Evolutionary conservation across 1,140 invertebrate species (phyloP).

Genomic region (Nixonia krombeini): DNA sequence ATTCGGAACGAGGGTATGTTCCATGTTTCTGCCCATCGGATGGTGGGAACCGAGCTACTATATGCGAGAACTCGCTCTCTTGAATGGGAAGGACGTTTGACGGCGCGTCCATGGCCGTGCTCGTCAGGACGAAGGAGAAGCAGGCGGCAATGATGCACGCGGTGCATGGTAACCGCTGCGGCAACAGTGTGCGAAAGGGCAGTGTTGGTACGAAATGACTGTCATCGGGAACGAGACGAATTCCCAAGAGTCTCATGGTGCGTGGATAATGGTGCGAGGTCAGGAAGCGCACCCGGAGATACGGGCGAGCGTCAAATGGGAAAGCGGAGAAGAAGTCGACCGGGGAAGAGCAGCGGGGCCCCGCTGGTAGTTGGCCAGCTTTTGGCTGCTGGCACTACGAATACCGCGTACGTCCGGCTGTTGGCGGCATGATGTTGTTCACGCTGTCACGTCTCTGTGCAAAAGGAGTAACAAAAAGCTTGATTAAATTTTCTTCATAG

Average conservation of each 20-base stretch:
- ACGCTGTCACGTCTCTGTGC: constrained; percentile 53
- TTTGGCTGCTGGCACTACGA: constrained; percentile 57
- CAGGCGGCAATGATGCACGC: constrained; percentile 39
- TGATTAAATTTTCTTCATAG: too few species aligned
- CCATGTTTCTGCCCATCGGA: constrained; percentile 32
- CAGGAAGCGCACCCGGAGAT: constrained; percentile 41
- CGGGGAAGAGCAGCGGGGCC: constrained; percentile 29
- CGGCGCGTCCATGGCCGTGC: constrained; percentile 50
- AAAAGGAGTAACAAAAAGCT: too few species aligned
- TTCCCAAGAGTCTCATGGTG: constrained; percentile 62
- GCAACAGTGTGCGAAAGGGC: background rate
- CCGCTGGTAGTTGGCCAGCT: constrained; percentile 51
- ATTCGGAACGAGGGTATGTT: constrained; percentile 49
- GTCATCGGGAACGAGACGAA: constrained; percentile 49
- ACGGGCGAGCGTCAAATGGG: constrained; percentile 35
- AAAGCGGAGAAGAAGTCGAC: constrained; percentile 30
- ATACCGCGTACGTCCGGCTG: constrained; percentile 44
- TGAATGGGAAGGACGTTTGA: constrained; percentile 28
- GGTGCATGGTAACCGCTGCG: constrained; percentile 15
- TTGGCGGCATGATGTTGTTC: constrained; percentile 53
- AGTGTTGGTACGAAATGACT: constrained; percentile 9
- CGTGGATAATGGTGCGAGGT: constrained; percentile 45
- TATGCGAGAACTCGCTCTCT: constrained; percentile 53
- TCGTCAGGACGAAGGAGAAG: constrained; percentile 50
- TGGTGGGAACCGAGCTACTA: constrained; percentile 57